Evolutionary conservation across 2,113 vertebrate genomes (phyloP), one percentile per base, ranked within the genome.

Genomic region (Psittacula cyanocephala): DNA sequence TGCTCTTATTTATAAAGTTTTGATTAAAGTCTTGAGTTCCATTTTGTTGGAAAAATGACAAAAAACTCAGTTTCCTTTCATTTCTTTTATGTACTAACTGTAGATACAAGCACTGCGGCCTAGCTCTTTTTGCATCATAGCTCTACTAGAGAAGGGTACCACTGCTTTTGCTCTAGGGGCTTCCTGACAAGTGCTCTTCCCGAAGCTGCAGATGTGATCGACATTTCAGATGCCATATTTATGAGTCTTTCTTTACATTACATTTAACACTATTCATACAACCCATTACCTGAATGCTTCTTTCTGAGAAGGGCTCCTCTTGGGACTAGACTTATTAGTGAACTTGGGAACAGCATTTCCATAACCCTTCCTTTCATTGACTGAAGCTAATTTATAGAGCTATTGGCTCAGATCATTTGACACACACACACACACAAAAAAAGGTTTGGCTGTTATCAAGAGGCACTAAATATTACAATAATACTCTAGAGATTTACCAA

Each of bases 261-360:
- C 65, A 75, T 68, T 94, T 88, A 96, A 77, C 37, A 68, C 28
- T 78, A 62, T 69, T 84, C 7, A 2, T n/a, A 76, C 17, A 87
- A 93, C 57, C 55, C 70, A 89, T 95, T 89, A 93, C 79, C 53
- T 80, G 49, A 95, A 85, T 35, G 41, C 53, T 76, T 76, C 72
- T 76, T 97, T 94, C 72, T 94, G 90, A 97, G 91, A 96, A 95
- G 47, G 41, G 29, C 49, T 90, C 43, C 93, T 86, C 95, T 81
- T 87, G 80, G 41, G 83, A 93, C 62, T 62, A 84, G n/a, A 57
- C 62, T 86, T 81, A 57, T 33, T 72, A 95, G 47, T 62, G 52
- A 93, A 78, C 72, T 86, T 86, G 37, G 62, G 70, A 93, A 87
- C 37, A 69, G 22, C 57, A 91, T 85, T 93, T 90, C 83, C n/a